A percentile compares a stretch with the other conserved stretches of the same genome.
These are phyloP conservation scores for Forbesichthys papilliferus DNA, from an alignment of 2,113 vertebrate genomes.

Conservation along the genomic window DNA sequence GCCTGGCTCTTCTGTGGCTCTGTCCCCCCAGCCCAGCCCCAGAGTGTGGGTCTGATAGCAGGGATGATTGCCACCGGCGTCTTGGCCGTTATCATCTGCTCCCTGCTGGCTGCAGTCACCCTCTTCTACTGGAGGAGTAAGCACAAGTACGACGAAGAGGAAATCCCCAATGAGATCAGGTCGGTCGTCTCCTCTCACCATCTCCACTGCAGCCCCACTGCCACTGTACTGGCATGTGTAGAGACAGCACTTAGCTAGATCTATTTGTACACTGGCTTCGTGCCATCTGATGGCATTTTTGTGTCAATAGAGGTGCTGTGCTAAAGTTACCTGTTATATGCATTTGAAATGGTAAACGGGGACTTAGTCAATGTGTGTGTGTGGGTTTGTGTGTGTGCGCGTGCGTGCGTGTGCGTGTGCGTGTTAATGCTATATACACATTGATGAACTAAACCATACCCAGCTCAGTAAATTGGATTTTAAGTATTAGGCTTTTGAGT, in stretches of 20 bases:
- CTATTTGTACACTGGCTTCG: not conserved
- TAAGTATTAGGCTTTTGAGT: constrained; percentile 15
- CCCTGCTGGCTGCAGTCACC: constrained; percentile 84
- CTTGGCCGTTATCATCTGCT: constrained; percentile 84
- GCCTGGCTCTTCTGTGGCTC: not conserved
- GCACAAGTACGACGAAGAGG: constrained; percentile 96
- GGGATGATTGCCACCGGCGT: constrained; percentile 87
- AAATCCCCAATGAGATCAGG: constrained; percentile 99
- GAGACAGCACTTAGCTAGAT: not conserved
- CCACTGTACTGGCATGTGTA: not conserved
- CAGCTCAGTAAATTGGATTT: constrained; percentile 26
- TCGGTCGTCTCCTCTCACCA: constrained; percentile 39
- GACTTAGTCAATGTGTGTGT: not conserved
- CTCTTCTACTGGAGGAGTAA: constrained; percentile 97
- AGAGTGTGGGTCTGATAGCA: constrained; percentile 88
- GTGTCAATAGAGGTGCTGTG: not conserved
- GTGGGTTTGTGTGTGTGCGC: not conserved
- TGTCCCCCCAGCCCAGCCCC: constrained; percentile 83
- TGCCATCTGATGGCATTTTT: not conserved
- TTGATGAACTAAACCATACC: not conserved
- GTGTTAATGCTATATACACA: not conserved
- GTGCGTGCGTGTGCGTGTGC: not conserved
- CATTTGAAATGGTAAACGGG: not conserved
- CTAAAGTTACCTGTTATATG: not conserved
- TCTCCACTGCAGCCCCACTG: not conserved